Evolutionary conservation across 2,113 vertebrate genomes (phyloP), one percentile per base, ranked within the genome.

Genomic region (Aspiorhynchus laticeps): DNA sequence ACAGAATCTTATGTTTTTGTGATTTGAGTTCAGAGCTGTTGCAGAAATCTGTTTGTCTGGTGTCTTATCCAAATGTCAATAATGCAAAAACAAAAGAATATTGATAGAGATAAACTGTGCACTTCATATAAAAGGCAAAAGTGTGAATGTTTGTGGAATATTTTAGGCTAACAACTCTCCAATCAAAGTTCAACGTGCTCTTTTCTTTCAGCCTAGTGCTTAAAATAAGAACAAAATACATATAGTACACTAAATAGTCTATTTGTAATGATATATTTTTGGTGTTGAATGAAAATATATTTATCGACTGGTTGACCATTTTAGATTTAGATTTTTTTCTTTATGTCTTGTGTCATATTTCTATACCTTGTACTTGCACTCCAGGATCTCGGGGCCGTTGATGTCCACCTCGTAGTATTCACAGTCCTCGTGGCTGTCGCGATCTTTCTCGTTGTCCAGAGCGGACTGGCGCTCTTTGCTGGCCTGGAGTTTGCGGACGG

Each of bases 361-460:
- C 63, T 36, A n/a, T 88, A 98, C 97, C 0, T 97, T 98, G 94
- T 99, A 99, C 88, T 99, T 99, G 93, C 98, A 99, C 92, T 97
- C 96, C 83, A 99, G 91, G 81, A 99, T 99, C 94, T 99, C 98
- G 0, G 98, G 98, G 0, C 98, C 98, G 0, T 99, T 96, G 93
- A 99, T 99, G 91, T 99, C 98, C 85, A 99, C 96, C 91, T 99
- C 98, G 0, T 99, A 99, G 93, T 99, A 98, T 90, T 99, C 98
- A 0, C 97, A 97, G 0, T 98, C 98, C 24, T 99, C 97, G 0
- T 97, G 96, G 92, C 98, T 99, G 91, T 99, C 98, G 0, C 97
- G 92, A 67, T 99, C 98, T 90, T 98, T 98, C 92, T 99, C 98
- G 0, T 96, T 96, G 93, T 99, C 97, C 0, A 99, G 95, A 46